Percentiles rank a stretch among this genome's conserved stretches.
phyloP scores from a whole-genome alignment of 2,113 vertebrate species.

The Malaclemys terrapin region DNA sequence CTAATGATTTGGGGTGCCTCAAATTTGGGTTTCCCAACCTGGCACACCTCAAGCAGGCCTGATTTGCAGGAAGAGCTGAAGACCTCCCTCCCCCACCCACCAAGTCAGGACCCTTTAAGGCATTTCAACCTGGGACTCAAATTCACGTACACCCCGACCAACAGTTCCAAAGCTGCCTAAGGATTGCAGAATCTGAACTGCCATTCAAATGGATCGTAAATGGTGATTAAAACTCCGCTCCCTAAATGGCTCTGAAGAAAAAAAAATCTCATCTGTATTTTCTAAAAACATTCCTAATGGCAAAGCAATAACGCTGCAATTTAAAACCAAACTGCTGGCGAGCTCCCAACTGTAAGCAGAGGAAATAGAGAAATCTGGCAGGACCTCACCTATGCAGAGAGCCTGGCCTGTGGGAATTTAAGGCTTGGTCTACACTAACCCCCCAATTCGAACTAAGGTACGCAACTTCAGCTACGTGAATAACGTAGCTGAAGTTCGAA shows the following conservation, averaged over 20 bases:
- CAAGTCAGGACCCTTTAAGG: neutral
- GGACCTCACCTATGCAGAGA: neutral
- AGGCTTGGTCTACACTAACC: too few species aligned
- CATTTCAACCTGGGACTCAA: neutral
- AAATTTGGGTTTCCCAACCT: neutral
- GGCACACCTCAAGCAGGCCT: neutral
- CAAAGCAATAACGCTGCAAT: neutral
- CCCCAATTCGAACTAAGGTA: too few species aligned
- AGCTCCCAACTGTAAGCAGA: neutral
- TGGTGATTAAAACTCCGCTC: neutral
- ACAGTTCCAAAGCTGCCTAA: neutral
- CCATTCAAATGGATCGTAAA: neutral
- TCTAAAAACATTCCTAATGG: neutral
- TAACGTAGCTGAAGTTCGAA: too few species aligned
- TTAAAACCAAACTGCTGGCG: neutral
- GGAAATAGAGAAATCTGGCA: neutral
- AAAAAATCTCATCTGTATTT: neutral
- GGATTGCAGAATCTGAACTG: neutral
- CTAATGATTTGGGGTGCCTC: neutral
- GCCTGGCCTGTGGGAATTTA: too few species aligned
- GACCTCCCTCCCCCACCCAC: too few species aligned
- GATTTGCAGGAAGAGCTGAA: neutral
- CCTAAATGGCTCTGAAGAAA: neutral
- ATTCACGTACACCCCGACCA: neutral
- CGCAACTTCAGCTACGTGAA: too few species aligned